A percentile compares a stretch with the other conserved stretches of the same genome.
Conservation (phyloP, 2,888 invertebrate genomes). For the Strigamia maritima region DNA sequence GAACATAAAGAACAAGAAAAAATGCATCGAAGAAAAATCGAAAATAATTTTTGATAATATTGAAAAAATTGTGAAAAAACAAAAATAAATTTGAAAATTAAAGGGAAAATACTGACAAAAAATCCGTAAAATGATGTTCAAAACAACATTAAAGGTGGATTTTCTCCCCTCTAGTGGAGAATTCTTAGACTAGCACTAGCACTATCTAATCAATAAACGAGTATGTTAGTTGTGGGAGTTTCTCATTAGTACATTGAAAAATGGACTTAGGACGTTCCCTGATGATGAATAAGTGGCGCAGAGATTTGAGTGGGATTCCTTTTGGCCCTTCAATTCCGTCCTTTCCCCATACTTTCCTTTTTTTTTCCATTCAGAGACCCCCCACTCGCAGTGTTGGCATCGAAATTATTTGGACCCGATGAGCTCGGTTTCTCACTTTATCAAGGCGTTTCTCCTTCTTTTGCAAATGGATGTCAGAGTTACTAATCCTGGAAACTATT, state of each 20-base stretch:
- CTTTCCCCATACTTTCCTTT: not conserved
- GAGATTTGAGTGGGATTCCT: not conserved
- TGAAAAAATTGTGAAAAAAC: no score
- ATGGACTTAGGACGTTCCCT: conserved; percentile 1
- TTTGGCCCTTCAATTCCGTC: not conserved
- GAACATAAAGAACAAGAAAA: no score
- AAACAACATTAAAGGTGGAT: no score
- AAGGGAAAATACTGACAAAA: no score
- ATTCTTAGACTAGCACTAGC: no score
- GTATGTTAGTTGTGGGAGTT: not conserved
- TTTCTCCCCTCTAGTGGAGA: no score
- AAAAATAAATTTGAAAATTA: no score
- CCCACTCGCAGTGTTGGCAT: not conserved
- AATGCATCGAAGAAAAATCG: no score
- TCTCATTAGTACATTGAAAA: not conserved
- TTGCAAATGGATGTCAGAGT: conserved; percentile 9
- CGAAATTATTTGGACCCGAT: not conserved
- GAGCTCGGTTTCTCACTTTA: not conserved
- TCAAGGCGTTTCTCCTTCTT: not conserved
- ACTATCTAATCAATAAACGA: not conserved
- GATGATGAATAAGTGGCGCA: not conserved
- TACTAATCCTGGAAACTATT: not conserved
- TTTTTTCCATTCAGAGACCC: not conserved
- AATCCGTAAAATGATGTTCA: no score
- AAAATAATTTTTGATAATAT: no score